A percentile compares a stretch with the other conserved stretches of the same genome.
phyloP scores from a whole-genome alignment of 2,113 vertebrate species.

The Brienomyrus longianalis region DNA sequence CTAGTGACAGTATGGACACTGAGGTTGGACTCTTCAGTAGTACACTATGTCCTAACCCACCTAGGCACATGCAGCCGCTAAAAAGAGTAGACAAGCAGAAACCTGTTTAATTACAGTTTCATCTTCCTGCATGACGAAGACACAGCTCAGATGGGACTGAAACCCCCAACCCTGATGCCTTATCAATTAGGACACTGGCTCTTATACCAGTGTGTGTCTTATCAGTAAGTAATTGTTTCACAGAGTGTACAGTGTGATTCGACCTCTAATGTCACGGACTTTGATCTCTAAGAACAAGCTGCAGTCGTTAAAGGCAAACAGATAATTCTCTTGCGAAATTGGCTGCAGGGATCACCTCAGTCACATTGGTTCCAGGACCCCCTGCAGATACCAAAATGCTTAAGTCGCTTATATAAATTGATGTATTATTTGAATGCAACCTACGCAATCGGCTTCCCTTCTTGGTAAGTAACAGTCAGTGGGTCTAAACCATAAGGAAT shows the following conservation, averaged over 20 bases:
- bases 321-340: conserved; percentile 30
- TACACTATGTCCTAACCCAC: background rate
- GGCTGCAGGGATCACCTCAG: conserved; percentile 9
- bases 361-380: background rate
- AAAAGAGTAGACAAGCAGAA: background rate
- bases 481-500: background rate
- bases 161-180: background rate
- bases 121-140: background rate
- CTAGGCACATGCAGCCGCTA: background rate
- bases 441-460: background rate
- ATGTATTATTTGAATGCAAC: background rate
- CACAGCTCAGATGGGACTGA: background rate
- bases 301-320: conserved; percentile 32
- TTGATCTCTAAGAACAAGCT: conserved; percentile 43
- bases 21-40: background rate
- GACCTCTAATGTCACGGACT: conserved; percentile 39
- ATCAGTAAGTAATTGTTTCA: conserved; percentile 46
- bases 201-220: background rate
- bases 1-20: background rate
- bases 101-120: background rate
- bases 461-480: background rate
- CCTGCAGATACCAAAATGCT: background rate
- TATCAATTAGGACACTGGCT: background rate
- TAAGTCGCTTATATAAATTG: background rate
- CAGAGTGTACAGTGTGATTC: conserved; percentile 20